Evolutionary conservation across 2,797 vertebrate genomes (phyloP), one percentile per base, ranked within the genome.

Genomic region (Podarcis lilfordi): DNA sequence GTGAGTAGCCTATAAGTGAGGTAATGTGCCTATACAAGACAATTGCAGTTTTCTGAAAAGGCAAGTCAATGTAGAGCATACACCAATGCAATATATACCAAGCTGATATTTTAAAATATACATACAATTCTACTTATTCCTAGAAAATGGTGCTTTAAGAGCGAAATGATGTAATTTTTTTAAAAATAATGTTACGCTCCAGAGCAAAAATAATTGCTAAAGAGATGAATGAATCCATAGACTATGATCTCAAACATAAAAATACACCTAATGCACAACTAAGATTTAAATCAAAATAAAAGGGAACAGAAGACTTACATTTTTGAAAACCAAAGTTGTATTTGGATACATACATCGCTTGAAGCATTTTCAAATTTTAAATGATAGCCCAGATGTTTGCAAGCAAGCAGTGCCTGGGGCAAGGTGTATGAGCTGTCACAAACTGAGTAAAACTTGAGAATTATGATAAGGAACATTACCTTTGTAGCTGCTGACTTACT

Each of bases 401-500:
- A 94, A 90, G 21, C 6, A 6, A 85, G 32, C 82, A 86, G 37
- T 5, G 11, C 50, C 27, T 84, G 27, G 80, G 86, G 86, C 40
- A 89, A 87, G 95, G 1, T 88, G 23, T 2, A 89, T 55, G 2
- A 87, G 35, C 86, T 88, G 91, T 82, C 19, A 88, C 0, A 86
- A 94, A 91, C 2, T 13, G 27, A 1, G 21, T 92, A 17, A 55
- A 10, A 86, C n/a, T 17, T 82, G 32, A 85, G 6, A 5, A 82
- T 13, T 21, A 11, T 8, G 77, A 74, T 86, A 80, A 35, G 79
- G 80, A 80, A 92, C 17, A 32, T 3, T 91, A 43, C 76, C 76
- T 93, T 83, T 92, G 17, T 29, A 89, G 27, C 75, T 91, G 77
- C 87, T 91, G 8, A 78, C 95, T 97, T 98, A 99, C 99, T 99